These are phyloP conservation scores for Eurypyga helias DNA, from an alignment of 2,113 vertebrate species.

Conservation along the genomic window DNA sequence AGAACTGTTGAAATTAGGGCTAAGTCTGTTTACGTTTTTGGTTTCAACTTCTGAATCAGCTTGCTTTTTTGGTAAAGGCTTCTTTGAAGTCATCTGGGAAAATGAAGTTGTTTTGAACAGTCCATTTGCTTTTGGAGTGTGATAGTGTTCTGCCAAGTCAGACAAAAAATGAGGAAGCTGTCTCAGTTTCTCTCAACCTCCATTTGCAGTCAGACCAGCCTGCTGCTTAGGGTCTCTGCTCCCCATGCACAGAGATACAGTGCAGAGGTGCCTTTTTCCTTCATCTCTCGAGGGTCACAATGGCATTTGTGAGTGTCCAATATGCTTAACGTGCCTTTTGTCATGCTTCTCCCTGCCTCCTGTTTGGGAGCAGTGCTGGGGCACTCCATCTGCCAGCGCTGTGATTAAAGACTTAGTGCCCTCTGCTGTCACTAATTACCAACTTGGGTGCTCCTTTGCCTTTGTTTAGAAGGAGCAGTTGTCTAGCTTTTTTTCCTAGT, in stretches of 20 bases:
- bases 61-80: neutral
- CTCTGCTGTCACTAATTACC: conserved; percentile 4
- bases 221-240: rapidly evolving
- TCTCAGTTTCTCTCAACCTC: neutral
- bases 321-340: rapidly evolving
- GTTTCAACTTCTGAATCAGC: neutral
- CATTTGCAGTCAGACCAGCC: neutral
- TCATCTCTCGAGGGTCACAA: rapidly evolving
- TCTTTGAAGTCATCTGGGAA: neutral
- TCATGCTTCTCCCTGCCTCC: too few relatives aligned
- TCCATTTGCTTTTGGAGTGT: neutral
- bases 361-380: neutral
- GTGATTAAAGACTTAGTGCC: neutral
- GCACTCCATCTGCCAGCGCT: neutral
- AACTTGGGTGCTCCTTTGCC: neutral
- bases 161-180: neutral
- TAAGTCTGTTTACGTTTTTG: neutral
- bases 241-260: rapidly evolving
- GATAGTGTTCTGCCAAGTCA: neutral
- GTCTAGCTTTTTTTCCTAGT: neutral
- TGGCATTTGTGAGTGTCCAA: neutral
- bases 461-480: neutral
- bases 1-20: neutral
- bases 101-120: neutral
- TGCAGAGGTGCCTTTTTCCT: neutral